Conservation (phyloP, 2,113 vertebrate genomes). For the Mus musculus region DNA sequence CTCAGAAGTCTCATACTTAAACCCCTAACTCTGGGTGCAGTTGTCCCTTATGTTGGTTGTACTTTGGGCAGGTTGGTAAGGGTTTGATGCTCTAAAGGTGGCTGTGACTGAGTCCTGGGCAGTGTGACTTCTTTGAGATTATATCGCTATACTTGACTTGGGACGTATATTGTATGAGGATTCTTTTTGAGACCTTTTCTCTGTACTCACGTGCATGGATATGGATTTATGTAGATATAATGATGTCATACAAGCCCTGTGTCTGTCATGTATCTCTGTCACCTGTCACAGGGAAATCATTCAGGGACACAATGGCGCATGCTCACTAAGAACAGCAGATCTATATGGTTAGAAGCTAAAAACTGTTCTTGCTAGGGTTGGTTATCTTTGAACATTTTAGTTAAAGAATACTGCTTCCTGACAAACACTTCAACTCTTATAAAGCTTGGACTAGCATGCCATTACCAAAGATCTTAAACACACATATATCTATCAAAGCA, state of each 20-base stretch:
- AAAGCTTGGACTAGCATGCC: neutral
- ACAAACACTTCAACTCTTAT: neutral
- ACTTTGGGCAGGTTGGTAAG: neutral
- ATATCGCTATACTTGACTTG: constrained; percentile 43
- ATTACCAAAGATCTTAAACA: neutral
- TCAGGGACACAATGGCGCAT: neutral
- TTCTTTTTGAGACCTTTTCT: constrained; percentile 28
- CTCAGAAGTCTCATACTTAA: constrained; percentile 24
- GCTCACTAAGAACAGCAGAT: constrained; percentile 16
- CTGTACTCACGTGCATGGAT: neutral
- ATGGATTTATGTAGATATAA: neutral
- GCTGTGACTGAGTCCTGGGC: constrained; percentile 27
- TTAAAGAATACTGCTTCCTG: constrained; percentile 10
- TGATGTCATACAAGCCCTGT: neutral
- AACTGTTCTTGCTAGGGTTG: constrained; percentile 29
- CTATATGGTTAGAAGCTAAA: constrained; percentile 49
- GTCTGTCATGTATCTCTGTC: neutral
- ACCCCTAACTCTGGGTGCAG: neutral
- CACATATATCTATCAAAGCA: constrained; percentile 16
- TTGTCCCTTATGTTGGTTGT: constrained; percentile 23
- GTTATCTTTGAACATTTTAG: constrained; percentile 38
- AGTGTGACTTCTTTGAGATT: constrained; percentile 8
- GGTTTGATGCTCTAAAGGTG: constrained; percentile 32
- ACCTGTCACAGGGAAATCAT: neutral
- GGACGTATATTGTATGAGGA: constrained; percentile 31